These are phyloP conservation scores for Neotragus pygmaeus DNA, from an alignment of 2,113 vertebrate genomes.

Conservation along the genomic window DNA sequence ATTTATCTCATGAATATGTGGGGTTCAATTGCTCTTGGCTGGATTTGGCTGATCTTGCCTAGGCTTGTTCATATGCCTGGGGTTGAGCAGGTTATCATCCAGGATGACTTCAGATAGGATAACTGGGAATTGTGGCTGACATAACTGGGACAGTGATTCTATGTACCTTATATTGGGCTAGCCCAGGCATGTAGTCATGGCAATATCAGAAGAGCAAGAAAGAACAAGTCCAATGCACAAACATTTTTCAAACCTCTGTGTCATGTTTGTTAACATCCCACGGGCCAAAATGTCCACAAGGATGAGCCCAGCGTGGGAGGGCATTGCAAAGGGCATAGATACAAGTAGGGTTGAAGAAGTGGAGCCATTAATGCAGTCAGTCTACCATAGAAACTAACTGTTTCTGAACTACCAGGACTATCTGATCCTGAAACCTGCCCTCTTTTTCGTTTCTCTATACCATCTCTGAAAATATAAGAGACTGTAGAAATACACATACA, in stretches of 20 bases:
- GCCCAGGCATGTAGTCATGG: not conserved
- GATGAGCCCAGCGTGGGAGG: not conserved
- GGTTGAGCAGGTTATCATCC: not conserved
- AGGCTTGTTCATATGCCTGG: not conserved
- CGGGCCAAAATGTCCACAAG: not conserved
- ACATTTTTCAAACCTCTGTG: not conserved
- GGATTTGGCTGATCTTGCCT: not conserved
- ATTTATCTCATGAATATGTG: not conserved
- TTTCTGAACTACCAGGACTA: not conserved
- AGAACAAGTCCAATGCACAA: not conserved
- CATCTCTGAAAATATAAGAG: not conserved
- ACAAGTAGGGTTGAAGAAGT: not conserved
- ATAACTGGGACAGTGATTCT: not conserved
- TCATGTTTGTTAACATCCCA: not conserved
- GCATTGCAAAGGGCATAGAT: not conserved
- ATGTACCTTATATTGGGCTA: not conserved
- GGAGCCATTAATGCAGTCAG: accelerated
- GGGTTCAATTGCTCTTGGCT: not conserved
- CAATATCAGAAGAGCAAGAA: not conserved
- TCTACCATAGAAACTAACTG: not conserved
- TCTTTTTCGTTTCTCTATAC: not conserved
- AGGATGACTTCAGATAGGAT: not conserved
- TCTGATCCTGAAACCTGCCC: not conserved
- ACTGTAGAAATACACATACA: not conserved
- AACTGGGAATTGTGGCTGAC: not conserved